These are phyloP conservation scores for Poecile atricapillus DNA, from an alignment of 2,113 vertebrate genomes.

Conservation along the genomic window DNA sequence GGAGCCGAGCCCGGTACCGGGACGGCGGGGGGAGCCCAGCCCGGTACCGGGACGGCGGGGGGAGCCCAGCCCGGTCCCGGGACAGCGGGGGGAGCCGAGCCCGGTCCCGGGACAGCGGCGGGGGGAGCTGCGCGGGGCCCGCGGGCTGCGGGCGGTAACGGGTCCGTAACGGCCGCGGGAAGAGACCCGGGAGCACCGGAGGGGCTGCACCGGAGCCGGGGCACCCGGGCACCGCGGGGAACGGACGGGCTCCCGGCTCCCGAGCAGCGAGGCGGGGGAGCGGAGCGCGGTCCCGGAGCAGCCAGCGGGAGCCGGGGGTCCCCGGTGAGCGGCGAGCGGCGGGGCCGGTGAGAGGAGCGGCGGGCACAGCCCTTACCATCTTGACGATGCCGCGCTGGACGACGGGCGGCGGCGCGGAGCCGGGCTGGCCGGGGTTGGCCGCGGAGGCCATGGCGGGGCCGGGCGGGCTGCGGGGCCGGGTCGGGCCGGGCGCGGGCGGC, in stretches of 20 bases:
- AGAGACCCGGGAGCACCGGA: not conserved
- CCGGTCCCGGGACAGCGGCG: not conserved
- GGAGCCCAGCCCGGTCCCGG: not conserved
- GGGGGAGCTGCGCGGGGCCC: not conserved
- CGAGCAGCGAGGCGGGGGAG: not conserved
- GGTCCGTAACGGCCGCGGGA: not conserved
- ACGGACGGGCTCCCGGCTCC: not conserved
- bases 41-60: not conserved
- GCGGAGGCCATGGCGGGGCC: constrained; percentile 74
- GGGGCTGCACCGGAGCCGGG: no score
- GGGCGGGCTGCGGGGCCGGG: not conserved
- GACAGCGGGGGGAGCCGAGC: no score
- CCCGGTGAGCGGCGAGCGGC: no score
- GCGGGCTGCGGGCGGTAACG: not conserved
- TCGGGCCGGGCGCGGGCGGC: not conserved
- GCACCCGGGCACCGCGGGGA: no score
- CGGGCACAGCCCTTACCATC: constrained; percentile 78
- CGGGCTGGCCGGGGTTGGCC: constrained; percentile 64
- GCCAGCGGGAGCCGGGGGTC: not conserved
- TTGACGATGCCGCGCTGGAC: constrained; percentile 94
- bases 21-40: no score
- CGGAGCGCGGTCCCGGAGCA: not conserved
- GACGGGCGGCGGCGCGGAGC: constrained; percentile 65
- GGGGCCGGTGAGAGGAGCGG: not conserved
- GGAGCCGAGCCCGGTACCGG: no score